Evolutionary conservation across 2,797 vertebrate species (phyloP).

Genomic region (Eleutherodactylus coqui): DNA sequence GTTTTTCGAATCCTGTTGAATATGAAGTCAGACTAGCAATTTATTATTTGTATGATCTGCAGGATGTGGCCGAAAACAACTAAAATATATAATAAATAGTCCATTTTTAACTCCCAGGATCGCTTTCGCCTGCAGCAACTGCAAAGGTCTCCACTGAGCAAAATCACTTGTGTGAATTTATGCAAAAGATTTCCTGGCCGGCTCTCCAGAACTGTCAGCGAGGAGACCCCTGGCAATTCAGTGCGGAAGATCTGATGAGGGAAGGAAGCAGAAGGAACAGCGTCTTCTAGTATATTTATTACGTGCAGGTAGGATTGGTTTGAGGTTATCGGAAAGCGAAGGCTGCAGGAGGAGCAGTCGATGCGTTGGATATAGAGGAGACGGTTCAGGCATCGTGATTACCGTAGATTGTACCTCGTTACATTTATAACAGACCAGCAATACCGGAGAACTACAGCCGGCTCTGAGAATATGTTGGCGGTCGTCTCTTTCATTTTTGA

Average conservation of each 20-base stretch:
- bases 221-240: neutral
- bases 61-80: neutral
- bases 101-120: neutral
- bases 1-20: too few species aligned
- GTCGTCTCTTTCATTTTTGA: too few species aligned
- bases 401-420: too few species aligned
- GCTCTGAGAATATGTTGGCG: too few species aligned
- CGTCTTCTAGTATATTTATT: neutral
- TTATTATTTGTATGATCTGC: neutral
- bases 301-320: neutral
- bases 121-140: neutral
- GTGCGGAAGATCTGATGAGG: neutral
- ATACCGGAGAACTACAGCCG: too few species aligned
- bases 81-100: neutral
- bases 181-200: constrained; percentile 11
- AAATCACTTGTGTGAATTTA: constrained; percentile 5
- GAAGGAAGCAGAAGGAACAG: neutral
- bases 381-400: too few species aligned
- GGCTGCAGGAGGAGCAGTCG: neutral
- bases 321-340: neutral
- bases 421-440: too few species aligned
- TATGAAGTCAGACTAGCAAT: too few species aligned
- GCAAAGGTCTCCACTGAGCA: neutral
- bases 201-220: neutral
- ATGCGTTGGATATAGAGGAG: too few species aligned